Base-by-base conservation (phyloP, 2,888 invertebrate genomes). In the Oscheius onirici region DNA sequence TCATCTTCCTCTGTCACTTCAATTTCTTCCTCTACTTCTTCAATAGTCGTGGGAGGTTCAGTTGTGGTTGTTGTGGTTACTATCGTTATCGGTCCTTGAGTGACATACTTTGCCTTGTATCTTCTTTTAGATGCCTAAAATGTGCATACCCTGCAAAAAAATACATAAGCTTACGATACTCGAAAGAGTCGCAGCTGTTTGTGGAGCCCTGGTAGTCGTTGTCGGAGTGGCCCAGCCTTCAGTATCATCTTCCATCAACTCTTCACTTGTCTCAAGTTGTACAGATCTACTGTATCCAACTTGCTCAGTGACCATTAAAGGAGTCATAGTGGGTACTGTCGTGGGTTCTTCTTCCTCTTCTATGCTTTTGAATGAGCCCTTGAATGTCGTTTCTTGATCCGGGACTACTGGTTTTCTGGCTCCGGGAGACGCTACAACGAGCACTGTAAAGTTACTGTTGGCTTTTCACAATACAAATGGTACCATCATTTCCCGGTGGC, bases 11-110 rank as follows among this genome's bases (percentile, higher is more conserved):
- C 54, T 43, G 13, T 22, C 43, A 46, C 58, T 41, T 58, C 61
- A 22, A 61, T 26, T 22, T 61, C 58, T n/a, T 58, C 61, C 44
- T 61, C 61, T 3, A 41, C 46, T 26, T 58, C 24, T 20, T 49
- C 52, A 5, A 17, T n/a, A 6, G 28, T 24, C 10, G 44, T n/a
- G 6, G 28, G 13, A 15, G 46, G 2, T 10, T 17, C 44, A 26
- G 63, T 43, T 40, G 61, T 61, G 5, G 43, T 63, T 26, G 66
- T 49, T n/a, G 66, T 43, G 11, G 67, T n/a, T 67, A 13, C 40
- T 2, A 20, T 43, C 2, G 54, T 54, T 22, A 41, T 67, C 28
- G 67, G 41, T 17, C 15, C 43, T 22, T 67, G 55, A 11, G 51
- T 43, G n/a, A 52, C 41, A 52, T 67, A 55, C 26, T 52, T 40